Percentiles rank a stretch among this genome's conserved stretches.
Conservation (phyloP, 2,888 invertebrate genomes). For the Amphimallon solstitiale region DNA sequence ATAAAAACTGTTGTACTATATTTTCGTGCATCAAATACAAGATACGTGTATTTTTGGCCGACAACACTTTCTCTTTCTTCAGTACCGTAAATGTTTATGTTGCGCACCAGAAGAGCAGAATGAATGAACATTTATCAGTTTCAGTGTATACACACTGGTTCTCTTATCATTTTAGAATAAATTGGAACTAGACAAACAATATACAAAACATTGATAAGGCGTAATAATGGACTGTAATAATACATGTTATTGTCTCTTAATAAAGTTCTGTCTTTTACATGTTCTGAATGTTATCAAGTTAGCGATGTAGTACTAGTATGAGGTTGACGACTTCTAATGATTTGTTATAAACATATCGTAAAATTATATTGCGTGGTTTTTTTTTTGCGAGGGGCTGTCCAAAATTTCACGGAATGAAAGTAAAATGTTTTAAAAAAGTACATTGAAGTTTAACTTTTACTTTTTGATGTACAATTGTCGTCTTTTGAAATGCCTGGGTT, state of each 20-base stretch:
- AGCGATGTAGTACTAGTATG: constrained; percentile 1
- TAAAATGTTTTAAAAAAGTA: no score
- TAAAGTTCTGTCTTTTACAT: constrained; percentile 12
- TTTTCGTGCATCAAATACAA: no score
- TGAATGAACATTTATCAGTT: constrained; percentile 7
- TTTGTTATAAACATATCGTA: not conserved
- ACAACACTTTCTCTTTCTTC: not conserved
- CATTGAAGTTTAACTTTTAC: no score
- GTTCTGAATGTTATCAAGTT: constrained; percentile 2
- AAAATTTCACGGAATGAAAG: no score
- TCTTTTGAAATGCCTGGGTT: no score
- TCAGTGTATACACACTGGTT: not conserved
- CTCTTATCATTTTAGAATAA: constrained; percentile 11
- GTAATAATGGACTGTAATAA: constrained; percentile 18
- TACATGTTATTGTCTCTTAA: constrained; percentile 15
- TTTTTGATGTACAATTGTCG: no score
- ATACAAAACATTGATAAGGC: constrained; percentile 15
- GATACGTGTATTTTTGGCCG: no score
- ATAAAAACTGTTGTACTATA: not conserved
- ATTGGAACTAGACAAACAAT: constrained; percentile 4
- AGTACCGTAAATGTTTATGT: not conserved
- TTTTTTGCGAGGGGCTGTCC: not conserved
- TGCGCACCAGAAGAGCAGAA: not conserved
- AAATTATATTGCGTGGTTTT: no score
- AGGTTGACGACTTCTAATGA: constrained; percentile 3